Conservation (phyloP, 2,113 vertebrate genomes). For the Limanda limanda region DNA sequence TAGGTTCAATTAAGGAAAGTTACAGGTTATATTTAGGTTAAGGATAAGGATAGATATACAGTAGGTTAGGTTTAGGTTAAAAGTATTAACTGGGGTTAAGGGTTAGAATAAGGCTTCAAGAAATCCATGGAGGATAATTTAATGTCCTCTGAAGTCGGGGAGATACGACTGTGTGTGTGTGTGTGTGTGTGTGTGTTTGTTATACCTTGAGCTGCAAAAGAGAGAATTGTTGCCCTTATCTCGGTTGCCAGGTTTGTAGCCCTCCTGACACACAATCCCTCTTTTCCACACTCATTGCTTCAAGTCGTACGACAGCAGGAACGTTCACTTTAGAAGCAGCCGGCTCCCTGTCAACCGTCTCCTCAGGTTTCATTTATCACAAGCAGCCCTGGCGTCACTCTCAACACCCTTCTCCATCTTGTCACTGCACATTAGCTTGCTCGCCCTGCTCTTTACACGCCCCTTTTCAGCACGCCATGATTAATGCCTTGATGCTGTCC, state of each 20-base stretch:
- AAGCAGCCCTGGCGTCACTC: neutral
- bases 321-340: neutral
- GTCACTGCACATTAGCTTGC: neutral
- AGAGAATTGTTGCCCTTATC: constrained; percentile 10
- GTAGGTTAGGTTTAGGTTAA: no score
- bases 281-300: constrained; percentile 10
- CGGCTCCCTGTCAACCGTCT: neutral
- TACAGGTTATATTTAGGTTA: no score
- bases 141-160: no score
- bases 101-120: no score
- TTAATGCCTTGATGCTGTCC: neutral
- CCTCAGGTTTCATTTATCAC: neutral
- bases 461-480: constrained; percentile 9
- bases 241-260: constrained; percentile 15
- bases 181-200: no score
- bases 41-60: no score
- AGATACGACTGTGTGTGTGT: no score
- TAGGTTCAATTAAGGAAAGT: no score
- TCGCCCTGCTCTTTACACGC: neutral
- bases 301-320: neutral
- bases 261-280: neutral
- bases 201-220: neutral
- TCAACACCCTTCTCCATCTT: neutral
- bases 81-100: no score
- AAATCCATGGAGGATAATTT: no score